Evolutionary conservation across 2,888 invertebrate species (phyloP).

Genomic region (Euproctis similis): DNA sequence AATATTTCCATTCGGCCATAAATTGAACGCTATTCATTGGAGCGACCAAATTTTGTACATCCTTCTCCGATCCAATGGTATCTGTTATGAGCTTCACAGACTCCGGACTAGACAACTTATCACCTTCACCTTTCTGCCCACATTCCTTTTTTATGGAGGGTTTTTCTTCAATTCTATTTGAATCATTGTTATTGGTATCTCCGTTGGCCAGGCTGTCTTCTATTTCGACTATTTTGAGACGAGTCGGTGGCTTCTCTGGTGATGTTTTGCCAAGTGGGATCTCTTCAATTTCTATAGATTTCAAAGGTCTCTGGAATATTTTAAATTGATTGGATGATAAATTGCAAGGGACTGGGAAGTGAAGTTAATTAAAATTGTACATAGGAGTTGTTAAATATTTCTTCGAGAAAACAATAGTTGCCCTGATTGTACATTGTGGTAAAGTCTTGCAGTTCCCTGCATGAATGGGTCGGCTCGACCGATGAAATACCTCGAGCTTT

Average conservation of each 20-base stretch:
- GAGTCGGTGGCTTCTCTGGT: conserved; percentile 40
- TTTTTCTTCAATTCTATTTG: conserved; percentile 19
- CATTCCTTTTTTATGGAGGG: conserved; percentile 2
- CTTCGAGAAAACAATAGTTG: too few species aligned
- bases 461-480: too few species aligned
- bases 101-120: conserved; percentile 30
- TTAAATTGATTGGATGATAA: too few species aligned
- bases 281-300: conserved; percentile 67
- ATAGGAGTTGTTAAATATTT: too few species aligned
- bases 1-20: conserved; percentile 76
- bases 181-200: conserved; percentile 44
- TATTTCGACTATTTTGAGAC: conserved; percentile 45
- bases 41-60: conserved; percentile 31
- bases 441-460: too few species aligned
- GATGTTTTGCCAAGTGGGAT: conserved; percentile 43
- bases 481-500: too few species aligned
- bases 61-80: conserved; percentile 28
- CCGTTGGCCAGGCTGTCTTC: conserved; percentile 33
- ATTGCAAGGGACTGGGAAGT: too few species aligned
- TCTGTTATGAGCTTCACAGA: conserved; percentile 40
- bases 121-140: conserved; percentile 13
- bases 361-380: too few species aligned
- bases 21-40: conserved; percentile 82
- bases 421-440: too few species aligned
- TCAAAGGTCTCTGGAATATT: conserved; percentile 72